These are phyloP conservation scores for Eueremaeus valkanovi DNA, from an alignment of 2,888 invertebrate species.

Conservation along the genomic window DNA sequence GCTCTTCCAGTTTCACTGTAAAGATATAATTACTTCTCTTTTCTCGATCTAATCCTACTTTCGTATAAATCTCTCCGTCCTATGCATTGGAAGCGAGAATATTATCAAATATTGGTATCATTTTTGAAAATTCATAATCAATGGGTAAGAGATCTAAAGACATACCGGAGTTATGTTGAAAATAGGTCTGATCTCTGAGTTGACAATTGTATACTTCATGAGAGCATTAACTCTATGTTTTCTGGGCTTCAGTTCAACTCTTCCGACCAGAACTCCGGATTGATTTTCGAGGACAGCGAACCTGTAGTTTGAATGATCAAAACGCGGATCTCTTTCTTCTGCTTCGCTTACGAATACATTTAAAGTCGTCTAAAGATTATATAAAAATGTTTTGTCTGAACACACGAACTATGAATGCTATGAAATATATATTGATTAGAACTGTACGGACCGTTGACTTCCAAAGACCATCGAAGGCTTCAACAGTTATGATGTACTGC, in stretches of 20 bases:
- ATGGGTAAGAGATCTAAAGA: not conserved
- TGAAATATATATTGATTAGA: no score
- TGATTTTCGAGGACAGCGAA: conserved; percentile 49
- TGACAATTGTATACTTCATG: conserved; percentile 47
- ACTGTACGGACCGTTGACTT: conserved; percentile 48
- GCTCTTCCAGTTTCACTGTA: conserved; percentile 49
- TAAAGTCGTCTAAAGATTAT: conserved; percentile 45
- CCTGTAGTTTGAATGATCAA: conserved; percentile 47
- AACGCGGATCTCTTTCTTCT: conserved; percentile 48
- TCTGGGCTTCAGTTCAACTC: conserved; percentile 48
- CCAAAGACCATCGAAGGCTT: conserved; percentile 49
- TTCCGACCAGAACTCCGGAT: conserved; percentile 48
- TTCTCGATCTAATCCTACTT: conserved; percentile 49
- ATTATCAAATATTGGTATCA: not conserved
- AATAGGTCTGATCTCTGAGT: conserved; percentile 46
- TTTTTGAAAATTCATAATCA: not conserved
- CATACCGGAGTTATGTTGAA: conserved; percentile 47
- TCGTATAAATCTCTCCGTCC: conserved; percentile 61
- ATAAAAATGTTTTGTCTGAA: not conserved
- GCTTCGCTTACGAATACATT: conserved; percentile 49
- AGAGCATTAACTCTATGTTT: conserved; percentile 46
- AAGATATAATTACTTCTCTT: conserved; percentile 48
- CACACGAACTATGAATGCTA: no score
- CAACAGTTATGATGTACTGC: conserved; percentile 48
- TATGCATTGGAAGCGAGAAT: conserved; percentile 53